A percentile compares a stretch with the other conserved stretches of the same genome.
phyloP scores from a whole-genome alignment of 2,797 vertebrate genomes.

The Taenioides sp. region DNA sequence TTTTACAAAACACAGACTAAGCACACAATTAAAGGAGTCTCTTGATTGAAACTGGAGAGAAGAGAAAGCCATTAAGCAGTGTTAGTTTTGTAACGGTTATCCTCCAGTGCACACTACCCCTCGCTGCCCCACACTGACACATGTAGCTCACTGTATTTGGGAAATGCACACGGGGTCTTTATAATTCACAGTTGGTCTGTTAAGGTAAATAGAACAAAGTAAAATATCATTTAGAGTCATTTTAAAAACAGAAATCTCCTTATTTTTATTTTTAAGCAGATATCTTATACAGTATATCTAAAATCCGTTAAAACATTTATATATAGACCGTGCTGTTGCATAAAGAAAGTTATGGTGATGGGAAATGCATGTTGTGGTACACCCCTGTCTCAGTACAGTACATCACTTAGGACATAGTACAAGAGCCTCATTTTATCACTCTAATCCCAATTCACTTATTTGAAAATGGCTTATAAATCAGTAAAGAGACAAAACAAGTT shows the following conservation, averaged over 20 bases:
- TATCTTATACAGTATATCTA: too few relatives aligned
- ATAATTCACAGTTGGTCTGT: slow-evolving; percentile 42
- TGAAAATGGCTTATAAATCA: slow-evolving; percentile 54
- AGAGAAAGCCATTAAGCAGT: slow-evolving; percentile 63
- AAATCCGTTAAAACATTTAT: too few relatives aligned
- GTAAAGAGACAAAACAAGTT: slow-evolving; percentile 61
- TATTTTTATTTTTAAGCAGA: background rate
- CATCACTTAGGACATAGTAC: slow-evolving; percentile 14
- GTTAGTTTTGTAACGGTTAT: slow-evolving; percentile 73
- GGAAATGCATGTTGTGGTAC: slow-evolving; percentile 16
- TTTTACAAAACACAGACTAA: slow-evolving; percentile 52
- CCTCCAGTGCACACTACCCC: slow-evolving; percentile 38
- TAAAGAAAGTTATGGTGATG: too few relatives aligned
- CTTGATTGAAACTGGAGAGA: slow-evolving; percentile 61
- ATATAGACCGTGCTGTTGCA: too few relatives aligned
- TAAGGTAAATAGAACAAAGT: slow-evolving; percentile 21
- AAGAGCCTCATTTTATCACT: slow-evolving; percentile 26
- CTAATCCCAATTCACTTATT: slow-evolving; percentile 19
- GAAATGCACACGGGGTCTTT: slow-evolving; percentile 24
- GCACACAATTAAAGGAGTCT: slow-evolving; percentile 57
- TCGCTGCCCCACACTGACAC: slow-evolving; percentile 49
- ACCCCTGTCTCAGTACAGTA: slow-evolving; percentile 19
- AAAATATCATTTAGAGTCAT: slow-evolving; percentile 4
- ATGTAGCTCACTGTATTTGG: slow-evolving; percentile 31
- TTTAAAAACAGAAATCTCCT: background rate